Conservation (phyloP, 2,797 vertebrate species). For the Eulemur mongoz region DNA sequence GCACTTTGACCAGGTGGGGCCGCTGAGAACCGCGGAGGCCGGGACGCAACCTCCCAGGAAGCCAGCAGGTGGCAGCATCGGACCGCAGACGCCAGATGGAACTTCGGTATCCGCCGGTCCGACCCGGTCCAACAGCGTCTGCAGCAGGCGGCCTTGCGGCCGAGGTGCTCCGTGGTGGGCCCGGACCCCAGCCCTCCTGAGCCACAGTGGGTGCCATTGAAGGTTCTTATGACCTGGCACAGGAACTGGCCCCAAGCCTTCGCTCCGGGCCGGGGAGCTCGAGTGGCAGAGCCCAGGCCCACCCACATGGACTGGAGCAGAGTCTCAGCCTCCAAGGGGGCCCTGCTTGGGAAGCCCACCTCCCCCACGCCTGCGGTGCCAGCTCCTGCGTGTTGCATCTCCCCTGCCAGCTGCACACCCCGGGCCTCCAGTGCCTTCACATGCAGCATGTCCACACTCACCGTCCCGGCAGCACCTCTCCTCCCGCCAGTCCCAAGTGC, state of each 20-base stretch:
- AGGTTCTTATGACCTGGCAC: neutral
- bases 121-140: accelerated
- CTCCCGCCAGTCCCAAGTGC: neutral
- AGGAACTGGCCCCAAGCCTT: neutral
- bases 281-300: neutral
- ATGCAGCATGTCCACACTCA: accelerated
- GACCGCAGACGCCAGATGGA: neutral
- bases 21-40: too few species aligned
- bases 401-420: neutral
- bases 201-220: neutral
- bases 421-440: neutral
- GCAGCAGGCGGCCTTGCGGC: too few species aligned
- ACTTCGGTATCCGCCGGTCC: too few species aligned
- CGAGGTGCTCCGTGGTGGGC: accelerated
- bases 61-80: slow-evolving; percentile 55
- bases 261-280: neutral
- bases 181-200: neutral
- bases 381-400: neutral
- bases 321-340: too few species aligned
- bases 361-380: too few species aligned
- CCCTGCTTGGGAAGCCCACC: neutral
- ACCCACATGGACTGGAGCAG: accelerated
- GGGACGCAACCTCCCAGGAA: accelerated
- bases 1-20: neutral
- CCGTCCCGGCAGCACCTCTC: neutral